Evolutionary conservation across 1,140 invertebrate genomes (phyloP).

Genomic region (Solen grandis): DNA sequence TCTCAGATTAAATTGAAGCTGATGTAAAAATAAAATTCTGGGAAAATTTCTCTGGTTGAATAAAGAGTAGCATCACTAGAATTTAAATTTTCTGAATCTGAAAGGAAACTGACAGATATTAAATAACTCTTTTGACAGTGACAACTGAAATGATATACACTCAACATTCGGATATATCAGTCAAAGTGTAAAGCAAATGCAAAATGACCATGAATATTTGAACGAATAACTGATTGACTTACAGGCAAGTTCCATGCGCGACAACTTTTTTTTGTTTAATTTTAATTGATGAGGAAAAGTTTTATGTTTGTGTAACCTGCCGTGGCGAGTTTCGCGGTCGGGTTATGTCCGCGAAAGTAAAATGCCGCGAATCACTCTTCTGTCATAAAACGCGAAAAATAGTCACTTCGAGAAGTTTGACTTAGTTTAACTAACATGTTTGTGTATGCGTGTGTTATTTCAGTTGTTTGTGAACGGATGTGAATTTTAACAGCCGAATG

Average conservation of each 20-base stretch:
- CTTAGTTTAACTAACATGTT: no score
- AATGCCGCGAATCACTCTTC: no score
- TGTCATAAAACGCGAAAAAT: no score
- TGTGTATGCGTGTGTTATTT: no score
- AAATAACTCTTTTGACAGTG: constrained; percentile 4
- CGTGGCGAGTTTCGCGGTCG: no score
- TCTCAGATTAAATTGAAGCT: constrained; percentile 22
- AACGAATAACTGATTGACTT: no score
- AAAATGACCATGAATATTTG: background rate
- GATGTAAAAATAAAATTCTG: constrained; percentile 3
- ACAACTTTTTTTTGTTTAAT: constrained; percentile 23
- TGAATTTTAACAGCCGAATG: no score
- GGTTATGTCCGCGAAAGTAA: no score
- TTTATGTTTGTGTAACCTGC: constrained; percentile 2
- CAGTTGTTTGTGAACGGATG: background rate
- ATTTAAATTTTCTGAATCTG: background rate
- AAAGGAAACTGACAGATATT: no score
- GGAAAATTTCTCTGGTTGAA: constrained; percentile 6
- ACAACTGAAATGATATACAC: no score
- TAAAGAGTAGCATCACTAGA: constrained; percentile 3
- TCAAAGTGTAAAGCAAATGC: background rate
- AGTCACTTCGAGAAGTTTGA: no score
- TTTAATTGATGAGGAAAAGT: background rate
- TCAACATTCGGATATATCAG: no score
- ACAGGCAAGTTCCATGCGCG: constrained; percentile 3